Percentiles rank a stretch among this genome's conserved stretches.
Conservation (phyloP, 2,113 vertebrate species). For the Syngnathus floridae region DNA sequence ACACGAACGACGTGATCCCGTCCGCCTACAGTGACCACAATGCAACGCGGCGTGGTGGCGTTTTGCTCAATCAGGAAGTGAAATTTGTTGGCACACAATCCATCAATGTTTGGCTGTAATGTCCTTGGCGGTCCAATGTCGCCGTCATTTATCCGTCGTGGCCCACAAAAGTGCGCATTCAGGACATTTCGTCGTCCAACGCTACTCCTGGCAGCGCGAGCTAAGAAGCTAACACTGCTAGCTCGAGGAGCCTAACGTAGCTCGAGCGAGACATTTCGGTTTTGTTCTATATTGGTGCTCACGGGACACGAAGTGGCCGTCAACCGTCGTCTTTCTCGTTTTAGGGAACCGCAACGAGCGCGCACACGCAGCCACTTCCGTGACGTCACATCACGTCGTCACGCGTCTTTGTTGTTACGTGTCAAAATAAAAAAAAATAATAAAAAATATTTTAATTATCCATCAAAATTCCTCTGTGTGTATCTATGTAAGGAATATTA, state of each 20-base stretch:
- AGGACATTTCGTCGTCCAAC: not conserved
- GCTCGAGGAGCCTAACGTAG: not conserved
- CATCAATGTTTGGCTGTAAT: not conserved
- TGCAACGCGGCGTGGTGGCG: constrained; percentile 15
- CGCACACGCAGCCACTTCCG: not conserved
- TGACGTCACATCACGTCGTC: not conserved
- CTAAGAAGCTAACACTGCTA: not conserved
- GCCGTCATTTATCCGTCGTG: not conserved
- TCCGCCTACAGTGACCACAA: constrained; percentile 35
- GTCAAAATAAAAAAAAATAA: not conserved
- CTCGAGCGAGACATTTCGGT: not conserved
- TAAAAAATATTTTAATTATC: not conserved
- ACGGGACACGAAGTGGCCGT: not conserved
- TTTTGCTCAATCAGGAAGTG: constrained; percentile 49
- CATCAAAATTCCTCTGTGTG: not conserved
- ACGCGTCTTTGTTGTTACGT: not conserved
- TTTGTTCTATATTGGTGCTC: not conserved
- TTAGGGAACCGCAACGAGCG: not conserved
- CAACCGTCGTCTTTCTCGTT: not conserved
- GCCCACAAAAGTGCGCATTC: not conserved
- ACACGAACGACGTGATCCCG: too few relatives aligned
- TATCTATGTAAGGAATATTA: not conserved
- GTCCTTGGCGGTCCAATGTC: not conserved
- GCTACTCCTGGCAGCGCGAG: not conserved
- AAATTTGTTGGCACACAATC: not conserved